These are phyloP conservation scores for Cyprinodon diabolis DNA, from an alignment of 2,797 vertebrate genomes.

Conservation along the genomic window DNA sequence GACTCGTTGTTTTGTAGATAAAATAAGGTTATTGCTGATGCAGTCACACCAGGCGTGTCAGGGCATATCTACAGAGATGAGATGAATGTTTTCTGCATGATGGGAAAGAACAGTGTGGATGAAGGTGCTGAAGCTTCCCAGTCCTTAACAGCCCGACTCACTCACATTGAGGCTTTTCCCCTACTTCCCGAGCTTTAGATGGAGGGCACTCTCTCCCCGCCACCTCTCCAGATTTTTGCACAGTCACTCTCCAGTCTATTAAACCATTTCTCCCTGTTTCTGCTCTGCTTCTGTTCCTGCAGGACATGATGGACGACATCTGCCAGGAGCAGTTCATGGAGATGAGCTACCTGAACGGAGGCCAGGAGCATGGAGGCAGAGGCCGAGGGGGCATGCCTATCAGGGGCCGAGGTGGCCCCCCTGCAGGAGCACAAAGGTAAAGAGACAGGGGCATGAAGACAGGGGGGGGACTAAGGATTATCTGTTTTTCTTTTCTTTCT, in stretches of 20 bases:
- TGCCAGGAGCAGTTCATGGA: slow-evolving; percentile 99
- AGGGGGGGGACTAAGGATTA: too few species aligned
- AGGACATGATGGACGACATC: slow-evolving; percentile 99
- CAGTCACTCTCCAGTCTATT: slow-evolving; percentile 3
- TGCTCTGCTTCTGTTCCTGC: slow-evolving; percentile 22
- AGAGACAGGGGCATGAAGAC: neutral
- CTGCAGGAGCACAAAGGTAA: slow-evolving; percentile 89
- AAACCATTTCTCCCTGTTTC: slow-evolving; percentile 7
- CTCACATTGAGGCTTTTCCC: slow-evolving; percentile 42
- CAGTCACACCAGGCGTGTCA: slow-evolving; percentile 40
- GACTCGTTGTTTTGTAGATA: slow-evolving; percentile 42
- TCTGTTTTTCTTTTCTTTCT: too few species aligned
- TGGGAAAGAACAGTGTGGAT: slow-evolving; percentile 44
- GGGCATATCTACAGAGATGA: slow-evolving; percentile 31
- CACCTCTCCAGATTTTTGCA: neutral
- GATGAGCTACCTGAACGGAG: slow-evolving; percentile 95
- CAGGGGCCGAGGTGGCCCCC: slow-evolving; percentile 90
- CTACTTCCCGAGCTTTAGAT: neutral
- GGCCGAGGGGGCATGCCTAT: slow-evolving; percentile 88
- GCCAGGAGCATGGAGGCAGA: slow-evolving; percentile 87
- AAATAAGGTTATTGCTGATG: slow-evolving; percentile 42
- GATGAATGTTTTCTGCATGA: slow-evolving; percentile 64
- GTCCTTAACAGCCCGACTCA: slow-evolving; percentile 54
- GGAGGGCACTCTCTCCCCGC: neutral
- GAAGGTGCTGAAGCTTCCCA: slow-evolving; percentile 53